Conservation (phyloP, 2,113 vertebrate genomes). For the Aythya baeri region DNA sequence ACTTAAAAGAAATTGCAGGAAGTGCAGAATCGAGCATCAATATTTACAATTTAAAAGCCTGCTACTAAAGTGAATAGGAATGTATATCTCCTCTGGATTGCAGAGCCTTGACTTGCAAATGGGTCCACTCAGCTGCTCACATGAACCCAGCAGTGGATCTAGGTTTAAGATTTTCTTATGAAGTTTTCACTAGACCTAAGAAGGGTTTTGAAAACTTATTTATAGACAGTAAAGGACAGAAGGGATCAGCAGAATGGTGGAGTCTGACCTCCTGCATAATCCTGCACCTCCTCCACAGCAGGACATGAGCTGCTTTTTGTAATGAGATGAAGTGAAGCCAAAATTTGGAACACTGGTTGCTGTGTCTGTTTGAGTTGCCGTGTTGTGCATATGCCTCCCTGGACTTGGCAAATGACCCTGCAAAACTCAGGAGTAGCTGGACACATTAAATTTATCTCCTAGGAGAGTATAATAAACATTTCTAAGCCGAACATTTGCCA, state of each 20-base stretch:
- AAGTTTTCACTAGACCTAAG: constrained; percentile 8
- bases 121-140: neutral
- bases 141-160: neutral
- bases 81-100: neutral
- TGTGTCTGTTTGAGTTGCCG: neutral
- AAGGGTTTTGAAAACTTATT: constrained; percentile 54
- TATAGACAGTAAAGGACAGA: constrained; percentile 53
- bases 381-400: neutral
- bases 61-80: neutral
- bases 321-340: constrained; percentile 65
- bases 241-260: constrained; percentile 35
- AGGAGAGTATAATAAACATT: neutral
- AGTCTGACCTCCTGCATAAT: constrained; percentile 55
- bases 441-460: neutral
- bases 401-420: neutral
- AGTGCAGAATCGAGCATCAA: neutral
- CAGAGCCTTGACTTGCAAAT: constrained; percentile 17
- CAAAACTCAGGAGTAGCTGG: neutral
- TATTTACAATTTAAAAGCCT: neutral
- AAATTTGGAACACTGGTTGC: constrained; percentile 21
- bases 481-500: neutral
- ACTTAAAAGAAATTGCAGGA: neutral
- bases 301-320: constrained; percentile 51
- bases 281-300: constrained; percentile 51
- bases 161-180: neutral